Evolutionary conservation across 2,113 vertebrate genomes (phyloP).

Genomic region (Notothenia rossii): DNA sequence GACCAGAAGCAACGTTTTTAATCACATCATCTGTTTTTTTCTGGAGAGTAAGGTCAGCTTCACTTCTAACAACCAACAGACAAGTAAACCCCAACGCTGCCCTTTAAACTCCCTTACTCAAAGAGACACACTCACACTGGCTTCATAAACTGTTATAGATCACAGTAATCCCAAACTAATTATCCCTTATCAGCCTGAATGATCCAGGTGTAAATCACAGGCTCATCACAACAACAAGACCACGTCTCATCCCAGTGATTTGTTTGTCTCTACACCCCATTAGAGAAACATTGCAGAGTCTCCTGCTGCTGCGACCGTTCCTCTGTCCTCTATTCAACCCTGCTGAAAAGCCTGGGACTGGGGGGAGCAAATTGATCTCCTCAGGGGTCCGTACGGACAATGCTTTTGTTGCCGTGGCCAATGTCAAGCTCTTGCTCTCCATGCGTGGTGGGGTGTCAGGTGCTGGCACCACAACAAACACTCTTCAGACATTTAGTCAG

Average conservation of each 20-base stretch:
- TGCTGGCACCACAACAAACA: conserved; percentile 65
- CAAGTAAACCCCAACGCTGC: background rate
- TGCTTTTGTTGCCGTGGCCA: conserved; percentile 70
- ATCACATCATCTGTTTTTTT: conserved; percentile 6
- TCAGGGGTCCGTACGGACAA: conserved; percentile 69
- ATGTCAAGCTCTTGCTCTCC: conserved; percentile 67
- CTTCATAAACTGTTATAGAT: conserved; percentile 27
- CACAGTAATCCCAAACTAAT: conserved; percentile 55
- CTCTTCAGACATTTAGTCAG: conserved; percentile 50
- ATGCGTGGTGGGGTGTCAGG: conserved; percentile 62
- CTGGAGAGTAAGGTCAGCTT: background rate
- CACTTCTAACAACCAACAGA: background rate
- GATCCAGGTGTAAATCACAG: conserved; percentile 75
- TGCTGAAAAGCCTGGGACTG: conserved; percentile 69
- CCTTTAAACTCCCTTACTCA: background rate
- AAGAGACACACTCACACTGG: background rate
- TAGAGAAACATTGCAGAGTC: conserved; percentile 73
- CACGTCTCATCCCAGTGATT: conserved; percentile 67
- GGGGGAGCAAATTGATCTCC: conserved; percentile 76
- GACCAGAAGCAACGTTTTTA: background rate
- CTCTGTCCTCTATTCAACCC: conserved; percentile 76
- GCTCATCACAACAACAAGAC: conserved; percentile 65
- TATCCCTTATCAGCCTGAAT: conserved; percentile 55
- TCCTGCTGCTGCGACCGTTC: conserved; percentile 63
- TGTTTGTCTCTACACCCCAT: conserved; percentile 81